phyloP scores from a whole-genome alignment of 2,888 invertebrate genomes.

The Cryptocephalus moraei region DNA sequence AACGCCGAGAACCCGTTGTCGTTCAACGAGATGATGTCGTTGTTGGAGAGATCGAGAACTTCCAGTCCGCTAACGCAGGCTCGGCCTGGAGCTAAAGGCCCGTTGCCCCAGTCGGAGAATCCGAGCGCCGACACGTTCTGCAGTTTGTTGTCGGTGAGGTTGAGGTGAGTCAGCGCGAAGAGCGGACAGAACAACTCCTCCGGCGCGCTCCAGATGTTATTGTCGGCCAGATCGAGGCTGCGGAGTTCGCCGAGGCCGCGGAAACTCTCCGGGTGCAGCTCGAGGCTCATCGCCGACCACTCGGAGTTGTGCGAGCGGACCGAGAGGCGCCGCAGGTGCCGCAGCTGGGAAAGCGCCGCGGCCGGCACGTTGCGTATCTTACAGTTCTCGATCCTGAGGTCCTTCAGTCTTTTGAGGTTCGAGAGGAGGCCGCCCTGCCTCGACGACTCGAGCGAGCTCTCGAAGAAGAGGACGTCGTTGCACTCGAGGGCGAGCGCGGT shows the following conservation, averaged over 20 bases:
- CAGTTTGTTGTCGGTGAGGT: constrained; percentile 66
- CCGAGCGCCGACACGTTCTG: constrained; percentile 69
- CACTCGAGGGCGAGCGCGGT: constrained; percentile 60
- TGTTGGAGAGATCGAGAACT: constrained; percentile 61
- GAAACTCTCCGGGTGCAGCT: constrained; percentile 62
- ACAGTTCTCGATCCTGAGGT: constrained; percentile 64
- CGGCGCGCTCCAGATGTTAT: constrained; percentile 68
- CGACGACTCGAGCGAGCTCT: constrained; percentile 51
- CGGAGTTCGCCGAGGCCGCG: constrained; percentile 57
- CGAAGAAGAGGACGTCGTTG: constrained; percentile 64
- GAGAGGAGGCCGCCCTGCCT: constrained; percentile 44
- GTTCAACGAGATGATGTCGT: constrained; percentile 60
- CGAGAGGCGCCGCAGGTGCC: constrained; percentile 54
- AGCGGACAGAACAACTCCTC: constrained; percentile 63
- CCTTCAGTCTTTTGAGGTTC: constrained; percentile 53
- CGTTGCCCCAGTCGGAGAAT: constrained; percentile 62
- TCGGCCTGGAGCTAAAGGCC: constrained; percentile 47
- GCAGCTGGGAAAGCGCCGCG: constrained; percentile 56
- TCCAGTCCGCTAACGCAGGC: constrained; percentile 61
- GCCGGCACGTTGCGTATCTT: constrained; percentile 66
- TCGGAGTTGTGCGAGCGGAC: constrained; percentile 68
- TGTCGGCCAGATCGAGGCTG: constrained; percentile 60
- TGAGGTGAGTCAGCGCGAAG: constrained; percentile 56
- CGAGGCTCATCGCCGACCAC: constrained; percentile 71
- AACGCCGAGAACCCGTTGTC: constrained; percentile 63